Conservation (phyloP, 2,888 invertebrate genomes). For the Dinocampus coccinellae region DNA sequence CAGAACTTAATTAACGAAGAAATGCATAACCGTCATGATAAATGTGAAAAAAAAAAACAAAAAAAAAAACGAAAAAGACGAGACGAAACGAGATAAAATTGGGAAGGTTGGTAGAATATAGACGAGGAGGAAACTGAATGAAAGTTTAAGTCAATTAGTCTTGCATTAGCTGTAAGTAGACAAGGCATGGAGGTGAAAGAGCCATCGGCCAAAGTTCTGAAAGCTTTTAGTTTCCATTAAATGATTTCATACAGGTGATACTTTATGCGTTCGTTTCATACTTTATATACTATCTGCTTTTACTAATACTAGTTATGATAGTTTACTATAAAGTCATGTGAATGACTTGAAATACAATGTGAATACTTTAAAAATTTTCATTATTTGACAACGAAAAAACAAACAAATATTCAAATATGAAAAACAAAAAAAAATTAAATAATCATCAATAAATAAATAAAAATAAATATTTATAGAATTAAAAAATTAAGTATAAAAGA, state of each 20-base stretch:
- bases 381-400: neutral
- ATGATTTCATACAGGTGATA: conserved; percentile 22
- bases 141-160: conserved; percentile 59
- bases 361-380: neutral
- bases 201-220: conserved; percentile 55
- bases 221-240: conserved; percentile 57
- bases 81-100: neutral
- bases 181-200: conserved; percentile 45
- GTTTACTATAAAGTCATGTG: neutral
- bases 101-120: neutral
- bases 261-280: neutral
- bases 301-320: neutral
- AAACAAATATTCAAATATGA: neutral
- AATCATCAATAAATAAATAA: no score
- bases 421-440: no score
- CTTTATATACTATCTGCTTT: neutral
- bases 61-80: neutral
- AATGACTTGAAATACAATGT: neutral
- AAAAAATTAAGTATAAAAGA: no score
- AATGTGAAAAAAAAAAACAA: no score
- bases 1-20: neutral
- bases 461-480: no score
- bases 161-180: conserved; percentile 59
- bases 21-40: neutral
- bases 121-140: conserved; percentile 25